phyloP scores from a whole-genome alignment of 2,797 vertebrate species.

The Tenualosa thibaudeaui region DNA sequence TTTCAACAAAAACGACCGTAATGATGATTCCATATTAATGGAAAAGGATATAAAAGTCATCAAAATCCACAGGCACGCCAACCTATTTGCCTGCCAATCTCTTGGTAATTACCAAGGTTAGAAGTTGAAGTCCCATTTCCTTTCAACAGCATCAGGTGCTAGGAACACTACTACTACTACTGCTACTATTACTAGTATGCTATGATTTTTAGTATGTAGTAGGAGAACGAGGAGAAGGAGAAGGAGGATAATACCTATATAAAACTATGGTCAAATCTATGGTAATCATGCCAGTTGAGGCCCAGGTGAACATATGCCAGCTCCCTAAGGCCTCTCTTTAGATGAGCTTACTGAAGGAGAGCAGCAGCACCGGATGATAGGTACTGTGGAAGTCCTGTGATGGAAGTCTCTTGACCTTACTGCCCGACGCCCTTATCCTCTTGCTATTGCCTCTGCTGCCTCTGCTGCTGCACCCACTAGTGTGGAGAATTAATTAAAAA shows the following conservation, averaged over 20 bases:
- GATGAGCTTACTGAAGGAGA: slow-evolving; percentile 4
- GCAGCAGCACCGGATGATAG: slow-evolving; percentile 34
- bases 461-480: not conserved
- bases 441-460: not conserved
- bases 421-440: slow-evolving; percentile 15
- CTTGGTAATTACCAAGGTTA: not conserved
- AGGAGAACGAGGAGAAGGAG: too few relatives aligned
- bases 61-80: not conserved
- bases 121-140: not conserved
- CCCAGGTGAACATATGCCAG: not conserved
- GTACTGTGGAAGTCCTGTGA: slow-evolving; percentile 11
- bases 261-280: not conserved
- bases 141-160: not conserved
- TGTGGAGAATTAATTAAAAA: slow-evolving; percentile 46
- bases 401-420: slow-evolving; percentile 31
- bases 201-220: too few relatives aligned
- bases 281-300: not conserved
- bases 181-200: too few relatives aligned
- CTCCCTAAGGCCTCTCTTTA: slow-evolving; percentile 37
- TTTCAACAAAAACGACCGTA: not conserved
- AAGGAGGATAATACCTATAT: too few relatives aligned
- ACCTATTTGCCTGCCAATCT: not conserved
- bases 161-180: not conserved
- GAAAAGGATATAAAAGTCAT: not conserved
- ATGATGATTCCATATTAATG: not conserved